phyloP scores from a whole-genome alignment of 2,888 invertebrate species.

The Penaeus monodon region DNA sequence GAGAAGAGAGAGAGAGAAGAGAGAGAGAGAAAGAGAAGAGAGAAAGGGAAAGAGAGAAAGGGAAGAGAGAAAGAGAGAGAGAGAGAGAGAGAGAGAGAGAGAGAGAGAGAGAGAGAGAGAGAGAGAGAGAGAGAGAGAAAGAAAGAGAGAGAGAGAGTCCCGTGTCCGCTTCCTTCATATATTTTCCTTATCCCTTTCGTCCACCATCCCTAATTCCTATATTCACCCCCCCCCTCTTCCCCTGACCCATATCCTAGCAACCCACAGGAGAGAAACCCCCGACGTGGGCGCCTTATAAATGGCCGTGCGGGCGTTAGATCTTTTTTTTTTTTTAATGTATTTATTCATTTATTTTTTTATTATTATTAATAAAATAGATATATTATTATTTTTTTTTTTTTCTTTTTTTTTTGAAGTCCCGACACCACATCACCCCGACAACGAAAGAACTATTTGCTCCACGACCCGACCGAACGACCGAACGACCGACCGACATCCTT shows the following conservation, averaged over 20 bases:
- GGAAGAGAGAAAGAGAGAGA: conserved; percentile 28
- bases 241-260: background rate
- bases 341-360: too few relatives aligned
- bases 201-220: background rate
- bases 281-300: too few relatives aligned
- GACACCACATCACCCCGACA: background rate
- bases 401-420: background rate
- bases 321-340: too few relatives aligned
- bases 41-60: conserved; percentile 29
- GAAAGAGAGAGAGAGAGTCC: background rate
- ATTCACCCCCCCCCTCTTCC: background rate
- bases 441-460: background rate
- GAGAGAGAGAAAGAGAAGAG: background rate
- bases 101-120: background rate
- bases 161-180: too few relatives aligned
- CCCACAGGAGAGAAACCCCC: too few relatives aligned
- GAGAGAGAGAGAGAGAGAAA: background rate
- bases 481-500: too few relatives aligned
- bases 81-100: conserved; percentile 27
- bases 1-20: background rate
- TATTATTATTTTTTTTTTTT: too few relatives aligned
- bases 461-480: background rate
- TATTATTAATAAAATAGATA: too few relatives aligned
- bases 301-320: too few relatives aligned
- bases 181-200: too few relatives aligned